phyloP scores from a whole-genome alignment of 2,113 vertebrate species.

The Carlito syrichta region DNA sequence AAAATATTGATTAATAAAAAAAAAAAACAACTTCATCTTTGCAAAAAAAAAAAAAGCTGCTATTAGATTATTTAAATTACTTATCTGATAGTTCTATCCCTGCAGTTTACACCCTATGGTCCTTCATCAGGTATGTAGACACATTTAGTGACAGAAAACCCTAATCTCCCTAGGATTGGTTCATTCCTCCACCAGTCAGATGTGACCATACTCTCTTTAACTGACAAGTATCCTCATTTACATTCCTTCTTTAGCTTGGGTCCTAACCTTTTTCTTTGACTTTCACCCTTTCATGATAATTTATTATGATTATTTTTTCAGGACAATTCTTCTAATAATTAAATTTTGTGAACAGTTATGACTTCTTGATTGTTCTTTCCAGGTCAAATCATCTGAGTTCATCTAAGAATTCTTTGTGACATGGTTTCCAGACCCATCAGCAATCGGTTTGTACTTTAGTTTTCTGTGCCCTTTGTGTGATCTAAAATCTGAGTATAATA shows the following conservation, averaged over 20 bases:
- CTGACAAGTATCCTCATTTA: not conserved
- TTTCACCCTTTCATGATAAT: not conserved
- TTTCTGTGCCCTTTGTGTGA: not conserved
- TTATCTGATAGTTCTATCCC: not conserved
- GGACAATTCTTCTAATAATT: not conserved
- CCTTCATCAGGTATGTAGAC: not conserved
- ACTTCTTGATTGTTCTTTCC: not conserved
- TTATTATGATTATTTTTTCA: not conserved
- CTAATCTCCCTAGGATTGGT: not conserved
- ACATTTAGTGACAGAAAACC: not conserved
- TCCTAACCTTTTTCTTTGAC: not conserved
- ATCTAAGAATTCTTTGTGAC: not conserved
- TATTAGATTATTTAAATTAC: not conserved
- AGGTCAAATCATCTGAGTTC: not conserved
- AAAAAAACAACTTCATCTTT: too few relatives aligned
- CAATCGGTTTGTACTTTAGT: not conserved
- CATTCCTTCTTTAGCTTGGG: not conserved
- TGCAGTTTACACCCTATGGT: rapidly evolving
- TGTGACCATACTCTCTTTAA: not conserved
- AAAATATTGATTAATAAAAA: too few relatives aligned
- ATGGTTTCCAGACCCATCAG: not conserved
- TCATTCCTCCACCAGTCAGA: not conserved
- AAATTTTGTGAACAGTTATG: not conserved
- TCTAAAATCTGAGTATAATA: not conserved
- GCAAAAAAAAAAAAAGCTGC: not conserved